phyloP scores from a whole-genome alignment of 2,888 invertebrate species.

The Ischnus inquisitorius region DNA sequence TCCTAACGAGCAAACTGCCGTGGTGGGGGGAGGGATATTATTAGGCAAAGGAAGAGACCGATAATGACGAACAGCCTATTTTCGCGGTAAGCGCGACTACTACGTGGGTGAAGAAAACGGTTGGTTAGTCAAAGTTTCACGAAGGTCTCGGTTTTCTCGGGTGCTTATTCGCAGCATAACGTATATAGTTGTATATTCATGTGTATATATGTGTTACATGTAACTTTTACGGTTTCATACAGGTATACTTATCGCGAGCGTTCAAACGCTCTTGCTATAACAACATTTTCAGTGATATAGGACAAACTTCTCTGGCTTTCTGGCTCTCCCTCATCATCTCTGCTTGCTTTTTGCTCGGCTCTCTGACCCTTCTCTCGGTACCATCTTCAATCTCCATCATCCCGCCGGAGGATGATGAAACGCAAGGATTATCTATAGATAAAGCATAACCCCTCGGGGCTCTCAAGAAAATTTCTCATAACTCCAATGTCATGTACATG shows the following conservation, averaged over 20 bases:
- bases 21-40: not conserved
- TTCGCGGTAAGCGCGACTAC: slow-evolving; percentile 25
- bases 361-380: not conserved
- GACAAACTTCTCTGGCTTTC: slow-evolving; percentile 12
- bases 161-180: slow-evolving; percentile 5
- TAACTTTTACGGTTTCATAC: not conserved
- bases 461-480: not conserved
- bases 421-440: slow-evolving; percentile 4
- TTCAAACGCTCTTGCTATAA: slow-evolving; percentile 2
- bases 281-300: not conserved
- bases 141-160: slow-evolving; percentile 12
- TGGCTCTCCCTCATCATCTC: not conserved
- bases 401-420: not conserved
- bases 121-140: slow-evolving; percentile 36
- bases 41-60: not conserved
- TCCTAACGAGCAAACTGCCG: slow-evolving; percentile 5
- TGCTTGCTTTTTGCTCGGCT: not conserved
- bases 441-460: not conserved
- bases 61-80: slow-evolving; percentile 44
- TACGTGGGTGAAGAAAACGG: slow-evolving; percentile 33
- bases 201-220: not conserved
- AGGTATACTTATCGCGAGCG: slow-evolving; percentile 1
- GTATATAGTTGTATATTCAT: slow-evolving; percentile 10
- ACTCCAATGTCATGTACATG: not conserved
- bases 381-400: slow-evolving; percentile 7